Conservation (phyloP, 1,140 invertebrate species). For the Cylas formicarius region DNA sequence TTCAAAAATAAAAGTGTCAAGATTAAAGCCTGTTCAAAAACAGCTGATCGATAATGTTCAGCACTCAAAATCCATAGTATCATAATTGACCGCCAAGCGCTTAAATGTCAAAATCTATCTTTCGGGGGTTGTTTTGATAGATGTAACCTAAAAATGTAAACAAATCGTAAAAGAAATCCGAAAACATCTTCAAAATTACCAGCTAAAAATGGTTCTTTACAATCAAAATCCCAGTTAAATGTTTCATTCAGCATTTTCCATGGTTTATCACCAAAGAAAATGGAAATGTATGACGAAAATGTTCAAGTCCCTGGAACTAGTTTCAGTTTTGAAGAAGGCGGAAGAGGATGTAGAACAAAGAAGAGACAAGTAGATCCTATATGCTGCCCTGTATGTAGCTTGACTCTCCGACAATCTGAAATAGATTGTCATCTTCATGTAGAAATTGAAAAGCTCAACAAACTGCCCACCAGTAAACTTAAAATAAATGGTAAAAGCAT, state of each 20-base stretch:
- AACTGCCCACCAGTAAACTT: slow-evolving; percentile 40
- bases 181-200: slow-evolving; percentile 8
- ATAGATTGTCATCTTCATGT: slow-evolving; percentile 66
- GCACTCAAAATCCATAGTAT: no score
- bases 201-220: slow-evolving; percentile 1
- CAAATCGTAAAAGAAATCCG: slow-evolving; percentile 13
- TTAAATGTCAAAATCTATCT: no score
- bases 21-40: no score
- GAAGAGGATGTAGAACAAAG: slow-evolving; percentile 41
- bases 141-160: slow-evolving; percentile 16
- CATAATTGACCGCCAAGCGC: no score
- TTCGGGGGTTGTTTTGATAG: slow-evolving; percentile 12
- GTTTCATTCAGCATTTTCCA: background rate
- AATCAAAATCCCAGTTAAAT: slow-evolving; percentile 4
- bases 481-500: slow-evolving; percentile 38
- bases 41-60: no score
- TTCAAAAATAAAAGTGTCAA: no score
- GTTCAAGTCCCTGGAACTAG: slow-evolving; percentile 24
- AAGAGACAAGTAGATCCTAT: slow-evolving; percentile 50
- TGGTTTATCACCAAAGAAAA: slow-evolving; percentile 19
- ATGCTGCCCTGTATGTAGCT: slow-evolving; percentile 73
- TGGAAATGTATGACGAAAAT: slow-evolving; percentile 16
- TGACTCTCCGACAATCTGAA: slow-evolving; percentile 65
- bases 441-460: slow-evolving; percentile 68
- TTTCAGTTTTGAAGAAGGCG: slow-evolving; percentile 33